These are phyloP conservation scores for Anas platyrhynchos DNA, from an alignment of 2,113 vertebrate species.

Conservation along the genomic window DNA sequence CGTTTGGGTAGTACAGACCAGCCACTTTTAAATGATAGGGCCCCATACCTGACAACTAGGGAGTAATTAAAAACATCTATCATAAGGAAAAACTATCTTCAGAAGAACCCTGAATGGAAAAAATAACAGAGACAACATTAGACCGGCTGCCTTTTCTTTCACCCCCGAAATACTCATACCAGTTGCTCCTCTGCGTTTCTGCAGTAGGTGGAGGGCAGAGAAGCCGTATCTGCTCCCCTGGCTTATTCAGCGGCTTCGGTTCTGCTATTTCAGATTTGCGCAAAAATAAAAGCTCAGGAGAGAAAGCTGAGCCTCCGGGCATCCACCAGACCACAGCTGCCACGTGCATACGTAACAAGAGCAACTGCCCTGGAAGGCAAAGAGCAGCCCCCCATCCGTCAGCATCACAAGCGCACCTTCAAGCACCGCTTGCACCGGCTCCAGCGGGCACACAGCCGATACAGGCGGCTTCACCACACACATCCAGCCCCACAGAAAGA, in stretches of 20 bases:
- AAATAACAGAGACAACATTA: neutral
- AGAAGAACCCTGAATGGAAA: neutral
- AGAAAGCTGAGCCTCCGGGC: constrained; percentile 10
- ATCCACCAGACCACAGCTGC: neutral
- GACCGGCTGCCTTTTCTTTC: neutral
- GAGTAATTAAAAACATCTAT: neutral
- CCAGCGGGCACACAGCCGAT: neutral
- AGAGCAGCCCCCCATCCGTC: neutral
- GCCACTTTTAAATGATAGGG: neutral
- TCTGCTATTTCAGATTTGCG: neutral
- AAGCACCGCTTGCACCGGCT: neutral
- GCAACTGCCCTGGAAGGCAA: neutral
- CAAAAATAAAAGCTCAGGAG: neutral
- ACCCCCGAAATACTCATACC: neutral
- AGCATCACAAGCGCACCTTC: neutral
- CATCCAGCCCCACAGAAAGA: neutral
- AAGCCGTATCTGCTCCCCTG: neutral
- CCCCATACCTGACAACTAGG: neutral
- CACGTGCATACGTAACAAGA: neutral
- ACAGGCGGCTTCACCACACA: neutral
- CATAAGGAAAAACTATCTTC: neutral
- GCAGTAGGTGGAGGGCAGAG: neutral
- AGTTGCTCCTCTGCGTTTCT: neutral
- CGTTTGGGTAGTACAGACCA: neutral
- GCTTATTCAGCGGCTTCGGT: neutral